These are phyloP conservation scores for Aphidius gifuensis DNA, from an alignment of 1,140 invertebrate species.

Conservation along the genomic window DNA sequence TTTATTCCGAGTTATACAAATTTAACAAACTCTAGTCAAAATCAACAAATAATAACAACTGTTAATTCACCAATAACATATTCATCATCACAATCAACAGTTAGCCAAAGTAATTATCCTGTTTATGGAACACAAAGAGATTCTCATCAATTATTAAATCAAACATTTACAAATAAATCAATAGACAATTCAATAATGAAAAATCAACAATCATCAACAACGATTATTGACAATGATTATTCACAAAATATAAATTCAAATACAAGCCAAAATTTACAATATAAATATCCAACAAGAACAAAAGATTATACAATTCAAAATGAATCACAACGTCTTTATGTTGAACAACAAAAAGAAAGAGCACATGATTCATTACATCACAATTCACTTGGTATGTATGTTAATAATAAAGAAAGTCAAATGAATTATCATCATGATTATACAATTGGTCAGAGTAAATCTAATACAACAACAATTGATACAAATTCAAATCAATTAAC, in stretches of 20 bases:
- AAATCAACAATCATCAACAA: slow-evolving; percentile 12
- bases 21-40: slow-evolving; percentile 15
- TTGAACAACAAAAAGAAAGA: slow-evolving; percentile 6
- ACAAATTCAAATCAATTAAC: background rate
- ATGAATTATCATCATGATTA: background rate
- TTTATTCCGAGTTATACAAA: slow-evolving; percentile 36
- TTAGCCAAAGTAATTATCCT: slow-evolving; percentile 20
- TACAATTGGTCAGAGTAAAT: background rate
- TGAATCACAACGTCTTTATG: background rate
- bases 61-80: slow-evolving; percentile 2
- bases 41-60: slow-evolving; percentile 14
- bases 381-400: background rate
- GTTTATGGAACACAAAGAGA: background rate
- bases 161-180: background rate
- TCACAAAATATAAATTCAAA: slow-evolving; percentile 25
- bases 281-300: slow-evolving; percentile 18
- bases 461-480: background rate
- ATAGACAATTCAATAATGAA: slow-evolving; percentile 19
- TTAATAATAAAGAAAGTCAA: slow-evolving; percentile 9
- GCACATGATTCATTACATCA: slow-evolving; percentile 10
- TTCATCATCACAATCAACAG: background rate
- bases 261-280: slow-evolving; percentile 33
- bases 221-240: background rate
- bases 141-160: too few relatives aligned
- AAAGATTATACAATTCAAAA: slow-evolving; percentile 20